These are phyloP conservation scores for Coregonus suidteri DNA, from an alignment of 2,797 vertebrate genomes.

Conservation along the genomic window DNA sequence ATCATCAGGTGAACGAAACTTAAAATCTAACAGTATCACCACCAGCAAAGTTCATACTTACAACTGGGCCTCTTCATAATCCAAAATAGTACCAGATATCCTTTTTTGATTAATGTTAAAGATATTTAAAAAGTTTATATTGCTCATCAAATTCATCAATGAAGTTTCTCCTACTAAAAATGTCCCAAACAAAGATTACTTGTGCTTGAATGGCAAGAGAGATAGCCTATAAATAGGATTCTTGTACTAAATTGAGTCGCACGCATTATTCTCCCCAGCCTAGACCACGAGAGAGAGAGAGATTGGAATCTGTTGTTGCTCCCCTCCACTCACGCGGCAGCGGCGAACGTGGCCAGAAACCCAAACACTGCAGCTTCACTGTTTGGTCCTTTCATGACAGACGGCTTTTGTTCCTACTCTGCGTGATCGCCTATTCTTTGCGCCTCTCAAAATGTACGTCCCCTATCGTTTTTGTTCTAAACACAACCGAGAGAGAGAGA, in stretches of 20 bases:
- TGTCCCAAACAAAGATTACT: neutral
- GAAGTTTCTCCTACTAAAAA: neutral
- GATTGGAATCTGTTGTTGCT: slow-evolving; percentile 39
- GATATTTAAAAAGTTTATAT: neutral
- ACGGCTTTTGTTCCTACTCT: slow-evolving; percentile 65
- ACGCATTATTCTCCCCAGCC: neutral
- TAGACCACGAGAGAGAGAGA: neutral
- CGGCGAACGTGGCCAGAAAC: slow-evolving; percentile 65
- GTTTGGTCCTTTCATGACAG: slow-evolving; percentile 57
- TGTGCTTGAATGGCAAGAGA: slow-evolving; percentile 1
- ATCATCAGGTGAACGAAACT: neutral
- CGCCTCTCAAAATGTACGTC: slow-evolving; percentile 26
- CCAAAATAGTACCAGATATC: slow-evolving; percentile 11
- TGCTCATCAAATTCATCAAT: neutral
- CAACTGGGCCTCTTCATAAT: slow-evolving; percentile 24
- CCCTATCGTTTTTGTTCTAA: slow-evolving; percentile 31
- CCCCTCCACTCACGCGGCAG: slow-evolving; percentile 44
- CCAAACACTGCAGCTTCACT: slow-evolving; percentile 40
- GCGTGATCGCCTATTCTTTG: slow-evolving; percentile 41
- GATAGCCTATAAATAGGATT: neutral
- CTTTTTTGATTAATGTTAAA: neutral
- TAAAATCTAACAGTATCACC: neutral
- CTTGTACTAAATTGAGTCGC: neutral
- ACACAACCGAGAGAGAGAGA: too few species aligned
- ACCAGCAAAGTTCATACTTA: slow-evolving; percentile 33